Evolutionary conservation across 2,797 vertebrate genomes (phyloP).

Genomic region (Danio aesculapii): DNA sequence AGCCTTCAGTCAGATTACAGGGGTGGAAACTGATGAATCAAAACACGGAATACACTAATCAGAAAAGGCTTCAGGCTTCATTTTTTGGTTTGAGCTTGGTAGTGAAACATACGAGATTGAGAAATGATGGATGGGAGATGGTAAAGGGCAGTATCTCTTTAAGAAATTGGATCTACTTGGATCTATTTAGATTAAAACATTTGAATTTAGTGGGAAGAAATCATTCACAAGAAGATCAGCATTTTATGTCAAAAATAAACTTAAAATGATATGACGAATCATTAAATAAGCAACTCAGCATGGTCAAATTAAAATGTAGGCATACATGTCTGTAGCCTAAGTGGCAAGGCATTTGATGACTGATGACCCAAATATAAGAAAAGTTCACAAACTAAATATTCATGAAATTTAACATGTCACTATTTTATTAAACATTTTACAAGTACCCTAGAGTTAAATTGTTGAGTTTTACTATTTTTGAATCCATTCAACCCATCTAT

Average conservation of each 20-base stretch:
- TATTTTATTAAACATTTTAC: no score
- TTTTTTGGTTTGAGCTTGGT: constrained; percentile 43
- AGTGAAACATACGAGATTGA: constrained; percentile 43
- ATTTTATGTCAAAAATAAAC: not conserved
- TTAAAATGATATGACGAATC: not conserved
- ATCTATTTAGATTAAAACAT: not conserved
- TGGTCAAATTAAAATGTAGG: no score
- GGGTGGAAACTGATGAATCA: constrained; percentile 19
- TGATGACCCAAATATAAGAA: no score
- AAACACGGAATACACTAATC: constrained; percentile 33
- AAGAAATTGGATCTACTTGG: not conserved
- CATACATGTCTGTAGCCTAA: no score
- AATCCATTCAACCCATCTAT: no score
- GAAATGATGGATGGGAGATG: not conserved
- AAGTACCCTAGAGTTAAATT: no score
- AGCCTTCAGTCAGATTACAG: constrained; percentile 57
- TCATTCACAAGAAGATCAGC: not conserved
- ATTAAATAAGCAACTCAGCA: no score
- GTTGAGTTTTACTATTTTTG: no score
- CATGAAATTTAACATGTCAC: no score
- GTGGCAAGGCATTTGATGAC: no score
- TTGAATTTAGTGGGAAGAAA: not conserved
- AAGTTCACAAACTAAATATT: no score
- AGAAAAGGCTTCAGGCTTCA: constrained; percentile 47
- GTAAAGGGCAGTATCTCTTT: not conserved